Conservation (phyloP, 2,888 invertebrate species). For the Ochlodes sylvanus region DNA sequence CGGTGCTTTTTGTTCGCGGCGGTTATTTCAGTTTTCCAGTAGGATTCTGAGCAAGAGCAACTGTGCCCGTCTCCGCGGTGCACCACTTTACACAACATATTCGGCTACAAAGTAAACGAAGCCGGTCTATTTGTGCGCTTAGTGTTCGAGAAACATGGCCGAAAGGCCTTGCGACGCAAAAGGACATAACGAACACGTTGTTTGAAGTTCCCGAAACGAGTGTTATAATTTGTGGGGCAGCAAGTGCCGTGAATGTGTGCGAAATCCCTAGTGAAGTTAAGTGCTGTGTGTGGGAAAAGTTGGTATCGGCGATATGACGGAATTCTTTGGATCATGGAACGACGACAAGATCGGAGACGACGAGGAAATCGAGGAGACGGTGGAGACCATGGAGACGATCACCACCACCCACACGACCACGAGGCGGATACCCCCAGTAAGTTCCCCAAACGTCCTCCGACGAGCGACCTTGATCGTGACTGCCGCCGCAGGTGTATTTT, state of each 20-base stretch:
- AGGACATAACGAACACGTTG: slow-evolving; percentile 53
- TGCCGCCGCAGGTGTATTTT: slow-evolving; percentile 58
- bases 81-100: slow-evolving; percentile 51
- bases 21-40: slow-evolving; percentile 85
- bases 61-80: slow-evolving; percentile 76
- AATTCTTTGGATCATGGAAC: slow-evolving; percentile 79
- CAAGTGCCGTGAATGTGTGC: slow-evolving; percentile 74
- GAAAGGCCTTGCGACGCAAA: slow-evolving; percentile 53
- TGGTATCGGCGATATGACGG: slow-evolving; percentile 70
- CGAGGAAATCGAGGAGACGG: slow-evolving; percentile 58
- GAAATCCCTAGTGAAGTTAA: slow-evolving; percentile 58
- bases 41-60: slow-evolving; percentile 82
- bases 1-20: slow-evolving; percentile 84
- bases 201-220: slow-evolving; percentile 47
- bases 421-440: slow-evolving; percentile 64
- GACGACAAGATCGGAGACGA: slow-evolving; percentile 55
- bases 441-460: slow-evolving; percentile 45
- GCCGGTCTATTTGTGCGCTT: slow-evolving; percentile 39
- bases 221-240: slow-evolving; percentile 53
- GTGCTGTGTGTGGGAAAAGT: slow-evolving; percentile 63
- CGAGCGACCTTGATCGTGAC: slow-evolving; percentile 60
- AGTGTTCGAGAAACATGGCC: slow-evolving; percentile 53
- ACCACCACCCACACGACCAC: slow-evolving; percentile 76
- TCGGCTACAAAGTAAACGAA: slow-evolving; percentile 34
- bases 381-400: slow-evolving; percentile 72